Conservation (phyloP, 1,140 invertebrate species). For the Pogonus chalceus region DNA sequence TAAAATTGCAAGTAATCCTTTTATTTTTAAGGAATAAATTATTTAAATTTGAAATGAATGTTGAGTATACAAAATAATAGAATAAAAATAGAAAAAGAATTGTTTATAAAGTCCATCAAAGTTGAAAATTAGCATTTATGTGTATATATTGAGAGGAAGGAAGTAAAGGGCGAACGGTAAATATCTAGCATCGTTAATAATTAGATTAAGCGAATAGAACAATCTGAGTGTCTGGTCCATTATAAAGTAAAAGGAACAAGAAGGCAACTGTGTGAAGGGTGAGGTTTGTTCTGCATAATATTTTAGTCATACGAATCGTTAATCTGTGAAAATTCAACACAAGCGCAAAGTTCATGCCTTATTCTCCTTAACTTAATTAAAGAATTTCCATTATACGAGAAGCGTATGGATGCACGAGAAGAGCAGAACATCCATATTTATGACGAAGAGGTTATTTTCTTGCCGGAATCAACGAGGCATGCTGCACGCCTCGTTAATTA, state of each 20-base stretch:
- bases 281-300: background rate
- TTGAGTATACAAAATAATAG: too few relatives aligned
- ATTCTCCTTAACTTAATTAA: constrained; percentile 3
- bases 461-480: background rate
- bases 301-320: constrained; percentile 4
- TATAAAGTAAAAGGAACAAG: background rate
- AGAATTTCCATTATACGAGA: constrained; percentile 1
- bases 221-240: background rate
- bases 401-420: background rate
- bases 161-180: background rate
- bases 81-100: too few relatives aligned
- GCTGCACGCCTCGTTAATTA: background rate
- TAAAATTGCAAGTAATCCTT: too few relatives aligned
- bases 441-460: constrained; percentile 3
- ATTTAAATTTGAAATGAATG: too few relatives aligned
- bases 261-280: background rate
- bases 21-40: too few relatives aligned
- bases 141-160: too few relatives aligned
- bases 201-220: background rate
- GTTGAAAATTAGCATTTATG: too few relatives aligned
- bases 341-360: constrained; percentile 2
- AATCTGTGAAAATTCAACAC: constrained; percentile 2
- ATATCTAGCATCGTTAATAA: background rate
- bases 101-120: too few relatives aligned
- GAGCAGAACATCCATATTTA: constrained; percentile 2